phyloP scores from a whole-genome alignment of 2,797 vertebrate genomes.

The Leptoclinus maculatus region DNA sequence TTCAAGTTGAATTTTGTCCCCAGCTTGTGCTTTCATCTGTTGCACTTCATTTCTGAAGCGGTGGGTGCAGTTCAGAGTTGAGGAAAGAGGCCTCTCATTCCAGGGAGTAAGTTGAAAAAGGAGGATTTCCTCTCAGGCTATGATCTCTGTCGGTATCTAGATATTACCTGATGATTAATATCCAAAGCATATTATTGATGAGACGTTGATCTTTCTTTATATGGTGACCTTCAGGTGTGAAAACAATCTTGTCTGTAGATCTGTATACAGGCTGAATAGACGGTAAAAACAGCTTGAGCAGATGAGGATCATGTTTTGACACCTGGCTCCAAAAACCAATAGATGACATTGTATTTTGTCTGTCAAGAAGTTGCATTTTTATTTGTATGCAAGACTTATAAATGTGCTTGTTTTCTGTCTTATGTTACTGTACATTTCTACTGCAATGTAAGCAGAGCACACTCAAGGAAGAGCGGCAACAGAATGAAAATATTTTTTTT shows the following conservation, averaged over 20 bases:
- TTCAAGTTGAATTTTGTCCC: constrained; percentile 69
- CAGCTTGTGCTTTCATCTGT: constrained; percentile 73
- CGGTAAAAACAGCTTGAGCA: background rate
- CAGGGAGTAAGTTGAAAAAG: constrained; percentile 7
- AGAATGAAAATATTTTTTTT: background rate
- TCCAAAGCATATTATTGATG: background rate
- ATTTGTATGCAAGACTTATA: background rate
- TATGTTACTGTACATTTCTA: background rate
- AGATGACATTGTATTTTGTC: background rate
- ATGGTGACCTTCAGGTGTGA: constrained; percentile 41
- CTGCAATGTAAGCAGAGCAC: background rate
- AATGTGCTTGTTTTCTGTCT: background rate
- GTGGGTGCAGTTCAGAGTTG: constrained; percentile 27
- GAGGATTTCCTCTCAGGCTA: constrained; percentile 14
- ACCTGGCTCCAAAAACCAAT: background rate
- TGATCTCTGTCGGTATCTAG: background rate
- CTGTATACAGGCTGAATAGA: background rate
- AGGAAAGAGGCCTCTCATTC: constrained; percentile 14
- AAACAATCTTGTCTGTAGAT: background rate
- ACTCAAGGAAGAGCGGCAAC: background rate
- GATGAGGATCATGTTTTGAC: constrained; percentile 16
- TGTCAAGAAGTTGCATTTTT: constrained; percentile 15
- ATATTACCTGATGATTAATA: background rate
- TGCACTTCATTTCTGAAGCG: constrained; percentile 56
- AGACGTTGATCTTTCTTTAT: background rate